Conservation (phyloP, 2,797 vertebrate genomes). For the Poeciliopsis infans region DNA sequence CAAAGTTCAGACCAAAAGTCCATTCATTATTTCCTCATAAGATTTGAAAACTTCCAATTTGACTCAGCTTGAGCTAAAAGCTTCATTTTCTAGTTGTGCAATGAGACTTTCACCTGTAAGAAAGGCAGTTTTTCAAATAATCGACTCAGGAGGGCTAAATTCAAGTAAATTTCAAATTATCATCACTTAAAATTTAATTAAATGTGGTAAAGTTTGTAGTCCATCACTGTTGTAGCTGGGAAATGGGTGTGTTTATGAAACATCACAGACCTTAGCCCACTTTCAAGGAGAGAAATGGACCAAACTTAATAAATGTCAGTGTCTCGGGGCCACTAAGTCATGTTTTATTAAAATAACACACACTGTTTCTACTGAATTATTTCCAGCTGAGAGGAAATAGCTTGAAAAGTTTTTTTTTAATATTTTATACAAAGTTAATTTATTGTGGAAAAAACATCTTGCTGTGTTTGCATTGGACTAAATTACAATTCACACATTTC, state of each 20-base stretch:
- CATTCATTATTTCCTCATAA: not conserved
- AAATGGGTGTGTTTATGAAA: not conserved
- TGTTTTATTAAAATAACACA: slow-evolving; percentile 50
- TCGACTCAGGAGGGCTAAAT: not conserved
- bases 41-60: not conserved
- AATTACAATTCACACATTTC: slow-evolving; percentile 32
- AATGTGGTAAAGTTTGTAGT: not conserved
- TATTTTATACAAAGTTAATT: slow-evolving; percentile 5
- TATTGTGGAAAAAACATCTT: slow-evolving; percentile 1
- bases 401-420: slow-evolving; percentile 5
- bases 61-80: not conserved
- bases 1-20: not conserved
- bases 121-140: not conserved
- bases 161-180: not conserved
- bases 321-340: slow-evolving; percentile 27
- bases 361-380: slow-evolving; percentile 23
- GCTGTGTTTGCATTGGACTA: slow-evolving; percentile 24
- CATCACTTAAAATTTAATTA: not conserved
- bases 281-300: slow-evolving; percentile 21
- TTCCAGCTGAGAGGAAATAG: slow-evolving; percentile 41
- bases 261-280: slow-evolving; percentile 11
- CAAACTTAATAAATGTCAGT: slow-evolving; percentile 37
- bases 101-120: not conserved
- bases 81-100: not conserved
- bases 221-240: slow-evolving; percentile 6